Evolutionary conservation across 2,797 vertebrate genomes (phyloP).

Genomic region (Darevskia mixta): DNA sequence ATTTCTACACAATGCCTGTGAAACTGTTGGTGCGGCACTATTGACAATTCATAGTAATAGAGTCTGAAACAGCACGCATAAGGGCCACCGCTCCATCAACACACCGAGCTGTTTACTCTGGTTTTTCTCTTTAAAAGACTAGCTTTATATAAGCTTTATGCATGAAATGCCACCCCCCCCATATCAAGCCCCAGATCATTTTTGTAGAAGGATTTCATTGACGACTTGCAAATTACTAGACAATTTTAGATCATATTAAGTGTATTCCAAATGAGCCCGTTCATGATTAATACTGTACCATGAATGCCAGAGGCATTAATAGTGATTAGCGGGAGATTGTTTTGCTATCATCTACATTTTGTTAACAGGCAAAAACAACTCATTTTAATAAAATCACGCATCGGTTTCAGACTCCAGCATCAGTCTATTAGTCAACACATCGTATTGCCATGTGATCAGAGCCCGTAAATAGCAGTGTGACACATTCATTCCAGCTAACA

Average conservation of each 20-base stretch:
- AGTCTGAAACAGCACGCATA: not conserved
- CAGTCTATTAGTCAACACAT: conserved; percentile 68
- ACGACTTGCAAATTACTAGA: conserved; percentile 29
- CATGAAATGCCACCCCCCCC: not conserved
- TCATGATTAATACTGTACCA: conserved; percentile 65
- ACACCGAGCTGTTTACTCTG: not conserved
- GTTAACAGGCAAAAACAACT: conserved; percentile 70
- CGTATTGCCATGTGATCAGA: conserved; percentile 62
- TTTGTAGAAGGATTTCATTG: conserved; percentile 32
- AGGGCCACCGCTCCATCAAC: not conserved
- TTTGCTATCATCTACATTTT: conserved; percentile 68
- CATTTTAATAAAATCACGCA: conserved; percentile 66
- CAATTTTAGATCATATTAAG: conserved; percentile 36
- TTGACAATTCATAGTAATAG: not conserved
- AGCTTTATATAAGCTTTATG: conserved; percentile 15
- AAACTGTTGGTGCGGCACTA: not conserved
- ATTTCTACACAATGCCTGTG: not conserved
- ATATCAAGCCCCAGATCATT: conserved; percentile 12
- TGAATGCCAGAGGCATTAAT: conserved; percentile 70
- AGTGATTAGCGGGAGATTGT: conserved; percentile 72
- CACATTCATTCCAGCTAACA: conserved; percentile 24
- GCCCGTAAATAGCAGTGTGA: conserved; percentile 27
- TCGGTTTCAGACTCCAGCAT: conserved; percentile 62
- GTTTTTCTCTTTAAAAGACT: not conserved
- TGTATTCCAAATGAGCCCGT: conserved; percentile 44